phyloP scores from a whole-genome alignment of 2,113 vertebrate species.

The Phalacrocorax pelagicus region DNA sequence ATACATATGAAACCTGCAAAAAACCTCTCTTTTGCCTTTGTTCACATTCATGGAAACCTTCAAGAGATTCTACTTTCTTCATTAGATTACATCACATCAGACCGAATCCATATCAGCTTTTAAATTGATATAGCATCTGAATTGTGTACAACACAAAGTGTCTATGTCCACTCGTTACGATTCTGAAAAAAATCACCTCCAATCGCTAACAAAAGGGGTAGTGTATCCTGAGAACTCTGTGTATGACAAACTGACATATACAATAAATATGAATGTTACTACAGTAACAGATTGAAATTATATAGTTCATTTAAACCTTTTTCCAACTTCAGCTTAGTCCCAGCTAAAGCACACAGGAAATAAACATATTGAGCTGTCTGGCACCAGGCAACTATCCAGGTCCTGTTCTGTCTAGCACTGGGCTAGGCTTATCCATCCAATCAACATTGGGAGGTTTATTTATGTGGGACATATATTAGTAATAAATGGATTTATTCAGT shows the following conservation, averaged over 20 bases:
- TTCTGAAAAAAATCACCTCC: background rate
- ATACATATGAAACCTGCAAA: background rate
- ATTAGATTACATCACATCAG: background rate
- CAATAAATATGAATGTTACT: constrained; percentile 72
- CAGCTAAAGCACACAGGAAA: constrained; percentile 73
- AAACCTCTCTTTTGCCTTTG: background rate
- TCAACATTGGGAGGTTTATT: constrained; percentile 70
- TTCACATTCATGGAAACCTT: background rate
- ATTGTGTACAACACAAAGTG: background rate
- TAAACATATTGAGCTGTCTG: constrained; percentile 71
- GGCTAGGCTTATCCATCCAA: constrained; percentile 54
- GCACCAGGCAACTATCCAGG: constrained; percentile 61
- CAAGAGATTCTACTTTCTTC: background rate
- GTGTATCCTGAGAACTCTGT: constrained; percentile 58
- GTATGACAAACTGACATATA: constrained; percentile 77
- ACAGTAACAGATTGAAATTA: constrained; percentile 67
- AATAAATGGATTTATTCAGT: constrained; percentile 73
- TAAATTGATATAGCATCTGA: background rate
- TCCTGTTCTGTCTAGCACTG: constrained; percentile 53
- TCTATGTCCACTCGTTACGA: background rate
- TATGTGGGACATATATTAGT: constrained; percentile 51
- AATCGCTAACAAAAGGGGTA: constrained; percentile 60
- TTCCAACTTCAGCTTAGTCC: constrained; percentile 28
- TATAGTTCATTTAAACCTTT: constrained; percentile 74
- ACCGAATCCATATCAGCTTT: background rate